Evolutionary conservation across 2,113 vertebrate genomes (phyloP), one percentile per base, ranked within the genome.

Genomic region (Collichthys lucidus): DNA sequence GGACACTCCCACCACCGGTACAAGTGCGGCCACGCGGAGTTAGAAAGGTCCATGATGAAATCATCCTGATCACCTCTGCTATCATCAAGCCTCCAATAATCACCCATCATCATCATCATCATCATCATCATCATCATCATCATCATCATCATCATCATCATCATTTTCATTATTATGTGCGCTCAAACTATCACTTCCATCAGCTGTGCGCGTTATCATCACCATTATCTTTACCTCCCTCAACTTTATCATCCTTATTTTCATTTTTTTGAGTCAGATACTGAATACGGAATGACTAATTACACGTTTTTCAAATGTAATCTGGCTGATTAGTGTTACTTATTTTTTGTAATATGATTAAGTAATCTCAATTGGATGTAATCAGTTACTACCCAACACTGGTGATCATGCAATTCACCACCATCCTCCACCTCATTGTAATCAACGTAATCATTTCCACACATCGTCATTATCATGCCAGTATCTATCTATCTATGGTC

Each of bases 1-100:
- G 89, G 90, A 91, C 92, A 92, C 93, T 67, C 93, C 93, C 92
- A 92, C 90, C 79, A 35, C 59, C 67, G 69, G 81, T 20, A 17
- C 85, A 80, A 80, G 79, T 85, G 87, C 64, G 44, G 63, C 86
- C 78, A 80, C 70, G 75, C 72, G 81, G 75, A 63, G 35, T 46
- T 53, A 1, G 1, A 4, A 12, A 8, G 29, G 6, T 62, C 74
- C 50, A 17, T 1, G 49, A 31, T 26, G 22, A 11, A 35, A n/a
- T 53, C 44, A 10, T 79, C 70, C 9, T 70, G 64, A 22, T 20
- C 50, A 26, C 49, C 35, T 15, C 12, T 31, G 35, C 16, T 11
- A 16, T 24, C 3, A 22, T 53, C 7, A 40, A 0, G 8, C 22
- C 2, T 46, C 7, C 35, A 17, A 12, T n/a, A n/a, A 19, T 62